Evolutionary conservation across 2,113 vertebrate species (phyloP), one percentile per base, ranked within the genome.

Genomic region (Elaphurus davidianus): DNA sequence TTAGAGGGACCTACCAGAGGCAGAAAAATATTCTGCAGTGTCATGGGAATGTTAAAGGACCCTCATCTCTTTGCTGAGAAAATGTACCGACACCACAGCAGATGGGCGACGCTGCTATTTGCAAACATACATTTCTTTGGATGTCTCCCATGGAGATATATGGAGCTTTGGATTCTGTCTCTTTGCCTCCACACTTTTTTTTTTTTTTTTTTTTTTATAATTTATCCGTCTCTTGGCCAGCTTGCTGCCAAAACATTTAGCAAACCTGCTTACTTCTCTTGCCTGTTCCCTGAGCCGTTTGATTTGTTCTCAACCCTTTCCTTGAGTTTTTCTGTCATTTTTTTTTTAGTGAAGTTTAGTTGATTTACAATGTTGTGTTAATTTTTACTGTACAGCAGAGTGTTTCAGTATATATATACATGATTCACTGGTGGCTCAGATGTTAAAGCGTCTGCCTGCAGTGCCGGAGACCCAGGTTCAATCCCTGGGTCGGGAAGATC

Each of bases 121-220:
- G 98, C 98, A 98, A 98, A 98, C 98, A 97, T 93, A 96, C 82
- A 45, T 95, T 98, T 96, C 87, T 95, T 93, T 92, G 94, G 96
- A 93, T 30, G 97, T 96, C 95, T 96, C 96, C 95, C 98, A 96
- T 93, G 97, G 98, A 97, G 93, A 92, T 98, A 93, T 96, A 97
- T 83, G 92, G 95, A 97, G 96, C 74, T 87, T 97, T 97, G 97
- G 93, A 91, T 95, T 92, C 97, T 87, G 95, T 95, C 83, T 96
- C 96, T 96, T 91, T 84, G 93, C 93, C 93, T 87, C 6, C 92
- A 84, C 43, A 82, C 47, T 50, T 50, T 94, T 98, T 88, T 84
- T 40, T 40, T 40, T 64, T 92, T 57, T 64, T 92, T 57, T 60
- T 60, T 28, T 60, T 45, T 27, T 14, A 15, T 97, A 94, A 79